Base-by-base conservation (phyloP, 2,797 vertebrate genomes). In the Esox masquinongy region DNA sequence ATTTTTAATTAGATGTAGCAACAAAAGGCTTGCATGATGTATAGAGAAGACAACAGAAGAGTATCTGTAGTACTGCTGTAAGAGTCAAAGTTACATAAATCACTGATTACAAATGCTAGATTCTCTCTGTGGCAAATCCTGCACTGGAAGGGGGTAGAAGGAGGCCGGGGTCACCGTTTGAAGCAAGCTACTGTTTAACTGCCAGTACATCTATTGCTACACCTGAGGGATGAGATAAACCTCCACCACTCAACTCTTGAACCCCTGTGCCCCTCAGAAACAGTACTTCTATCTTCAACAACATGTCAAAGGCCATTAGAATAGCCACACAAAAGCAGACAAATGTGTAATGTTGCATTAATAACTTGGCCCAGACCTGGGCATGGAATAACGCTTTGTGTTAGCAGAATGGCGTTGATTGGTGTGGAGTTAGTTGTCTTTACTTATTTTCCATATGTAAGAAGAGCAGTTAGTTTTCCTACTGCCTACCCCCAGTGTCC, bases 1-100 rank as follows among this genome's bases (percentile, higher is more conserved):
- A 87, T 88, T 72, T 91, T 91, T 90, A 90, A 91, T 92, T 88
- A 80, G 87, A 85, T 87, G 85, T 84, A 59, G 83, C 79, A 12
- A 71, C 80, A 80, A 84, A 78, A 79, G 77, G 29, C 67, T 82
- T 12, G 66, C 74, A 74, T 47, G 73, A 47, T 5, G 2, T 29
- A n/a, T 5, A 3, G 66, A 24, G 29, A 53, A 17, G 34, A 4
- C 11, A 14, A 66, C 43, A 50, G 15, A 67, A 51, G 61, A 50
- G 22, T 19, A 11, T 9, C 53, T 56, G n/a, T 56, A 50, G 19
- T 26, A 19, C 15, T 8, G 11, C 51, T 16, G 53, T 16, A 9
- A 22, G 36, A 22, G 36, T 51, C 22, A 2, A 1, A 17, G 51
- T 56, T 61, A 59, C 70, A 59, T 72, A 51, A 39, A 50, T 56